Evolutionary conservation across 2,113 vertebrate genomes (phyloP).

Genomic region (Daubentonia madagascariensis): DNA sequence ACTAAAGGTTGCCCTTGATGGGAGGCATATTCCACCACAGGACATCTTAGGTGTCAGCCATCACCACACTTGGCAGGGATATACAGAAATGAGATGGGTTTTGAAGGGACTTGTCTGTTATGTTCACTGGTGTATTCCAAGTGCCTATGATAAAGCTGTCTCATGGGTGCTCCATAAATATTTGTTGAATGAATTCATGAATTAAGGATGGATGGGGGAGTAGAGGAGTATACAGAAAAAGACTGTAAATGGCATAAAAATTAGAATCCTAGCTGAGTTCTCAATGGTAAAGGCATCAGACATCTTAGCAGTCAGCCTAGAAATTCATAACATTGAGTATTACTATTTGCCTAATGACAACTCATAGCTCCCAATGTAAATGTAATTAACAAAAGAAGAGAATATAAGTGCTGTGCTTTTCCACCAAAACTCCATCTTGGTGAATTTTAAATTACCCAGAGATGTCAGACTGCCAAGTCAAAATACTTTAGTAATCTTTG

Average conservation of each 20-base stretch:
- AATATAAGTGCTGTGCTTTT: background rate
- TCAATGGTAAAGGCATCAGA: background rate
- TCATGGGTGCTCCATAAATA: background rate
- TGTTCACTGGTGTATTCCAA: background rate
- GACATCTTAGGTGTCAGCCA: background rate
- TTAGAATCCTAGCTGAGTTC: background rate
- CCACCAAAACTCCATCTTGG: background rate
- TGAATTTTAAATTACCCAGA: constrained; percentile 6
- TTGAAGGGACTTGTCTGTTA: background rate
- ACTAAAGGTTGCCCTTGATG: background rate
- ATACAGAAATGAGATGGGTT: background rate
- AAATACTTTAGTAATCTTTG: background rate
- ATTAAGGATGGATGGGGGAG: background rate
- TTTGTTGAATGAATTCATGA: background rate
- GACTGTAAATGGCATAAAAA: background rate
- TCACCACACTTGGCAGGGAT: background rate
- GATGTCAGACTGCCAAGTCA: background rate
- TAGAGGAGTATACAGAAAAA: background rate
- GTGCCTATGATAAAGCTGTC: background rate
- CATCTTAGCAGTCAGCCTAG: background rate
- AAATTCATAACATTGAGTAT: background rate
- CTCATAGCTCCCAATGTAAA: background rate
- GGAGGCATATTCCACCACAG: background rate
- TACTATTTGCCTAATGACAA: background rate
- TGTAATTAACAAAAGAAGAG: background rate